Evolutionary conservation across 2,113 vertebrate genomes (phyloP).

Genomic region (Haliaeetus leucogaster): DNA sequence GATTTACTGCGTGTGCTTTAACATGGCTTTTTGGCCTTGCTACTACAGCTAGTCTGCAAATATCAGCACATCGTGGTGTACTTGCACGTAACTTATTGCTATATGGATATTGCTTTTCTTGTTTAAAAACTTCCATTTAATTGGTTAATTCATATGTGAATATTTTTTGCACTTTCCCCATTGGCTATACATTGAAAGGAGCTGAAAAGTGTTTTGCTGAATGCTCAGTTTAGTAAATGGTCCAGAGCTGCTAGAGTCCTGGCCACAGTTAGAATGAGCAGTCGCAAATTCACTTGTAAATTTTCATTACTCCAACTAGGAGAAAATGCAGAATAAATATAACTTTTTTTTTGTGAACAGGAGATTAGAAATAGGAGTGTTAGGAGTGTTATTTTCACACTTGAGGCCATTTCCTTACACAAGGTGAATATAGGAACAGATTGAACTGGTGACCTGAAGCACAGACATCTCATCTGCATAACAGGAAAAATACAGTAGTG

Average conservation of each 20-base stretch:
- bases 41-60: background rate
- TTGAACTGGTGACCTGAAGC: background rate
- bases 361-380: background rate
- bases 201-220: background rate
- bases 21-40: background rate
- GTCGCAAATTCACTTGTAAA: background rate
- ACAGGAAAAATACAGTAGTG: constrained; percentile 4
- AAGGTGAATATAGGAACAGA: background rate
- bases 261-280: background rate
- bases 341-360: background rate
- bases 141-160: background rate
- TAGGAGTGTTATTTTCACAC: background rate
- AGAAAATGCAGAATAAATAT: background rate
- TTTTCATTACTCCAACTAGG: background rate
- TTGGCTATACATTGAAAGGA: background rate
- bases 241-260: background rate
- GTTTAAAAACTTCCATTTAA: background rate
- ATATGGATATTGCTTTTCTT: background rate
- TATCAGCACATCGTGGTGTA: background rate
- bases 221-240: background rate
- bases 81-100: background rate
- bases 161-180: background rate
- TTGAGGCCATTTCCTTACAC: background rate
- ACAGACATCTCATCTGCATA: background rate
- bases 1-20: background rate